Base-by-base conservation (phyloP, 2,113 vertebrate genomes). In the Chamaea fasciata region DNA sequence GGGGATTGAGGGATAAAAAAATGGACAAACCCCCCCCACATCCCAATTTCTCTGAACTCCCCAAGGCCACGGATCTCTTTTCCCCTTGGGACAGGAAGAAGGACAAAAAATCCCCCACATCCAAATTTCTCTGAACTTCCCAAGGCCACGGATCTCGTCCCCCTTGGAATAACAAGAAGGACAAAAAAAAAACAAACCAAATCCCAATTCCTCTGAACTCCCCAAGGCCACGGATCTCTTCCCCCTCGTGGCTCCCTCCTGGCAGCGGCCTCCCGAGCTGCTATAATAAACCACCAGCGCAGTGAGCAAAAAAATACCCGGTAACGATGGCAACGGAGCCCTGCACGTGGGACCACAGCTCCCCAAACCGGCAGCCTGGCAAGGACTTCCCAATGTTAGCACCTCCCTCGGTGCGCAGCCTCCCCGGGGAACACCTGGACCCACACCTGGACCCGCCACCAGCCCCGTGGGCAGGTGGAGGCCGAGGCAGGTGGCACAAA, bases 301-400 rank as follows among this genome's bases (percentile, higher is more conserved):
- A 18, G 53, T 2, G 91, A 86, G 92, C 75, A 28, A 85, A 87
- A 86, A 87, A 92, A 81, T 88, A 83, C 74, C 94, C 83, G 6
- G 93, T 94, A 96, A 89, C 93, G 78, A 92, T 96, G 94, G 94
- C 95, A 95, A 95, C 91, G 2, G 30, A 70, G 93, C 94, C 23
- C 83, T 6, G 78, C 80, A 68, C 87, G 77, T 70, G 88, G 87
- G 82, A 94, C 79, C 96, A 41, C 75, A 68, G 94, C 44, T 90
- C 91, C 94, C 83, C 1, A 68, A 50, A 39, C 41, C 71, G 33
- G 63, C 83, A 68, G 62, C 76, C 57, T 55, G 68, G 87, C 83
- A 95, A 94, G 92, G 96, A 95, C 89, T 94, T 90, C 15, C 83
- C 95, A 94, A 93, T 94, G 93, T 90, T 63, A 90, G 74, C 86